Conservation (phyloP, 1,140 invertebrate genomes). For the Trachymyrmex cornetzi region DNA sequence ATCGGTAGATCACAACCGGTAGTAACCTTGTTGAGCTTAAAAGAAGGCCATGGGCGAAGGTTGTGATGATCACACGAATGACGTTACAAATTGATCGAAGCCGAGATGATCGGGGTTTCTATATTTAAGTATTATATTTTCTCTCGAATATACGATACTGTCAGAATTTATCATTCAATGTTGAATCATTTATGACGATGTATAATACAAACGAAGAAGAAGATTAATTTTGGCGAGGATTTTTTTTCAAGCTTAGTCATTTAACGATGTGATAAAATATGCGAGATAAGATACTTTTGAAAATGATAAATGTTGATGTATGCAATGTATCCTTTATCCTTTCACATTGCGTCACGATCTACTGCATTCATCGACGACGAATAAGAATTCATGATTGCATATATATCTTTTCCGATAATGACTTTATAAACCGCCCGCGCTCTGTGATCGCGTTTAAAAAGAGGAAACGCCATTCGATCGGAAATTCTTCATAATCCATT, state of each 20-base stretch:
- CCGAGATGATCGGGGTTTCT: neutral
- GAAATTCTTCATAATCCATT: slow-evolving; percentile 71
- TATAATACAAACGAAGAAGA: neutral
- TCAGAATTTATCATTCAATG: slow-evolving; percentile 14
- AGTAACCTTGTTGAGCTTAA: slow-evolving; percentile 37
- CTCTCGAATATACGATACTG: neutral
- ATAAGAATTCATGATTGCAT: neutral
- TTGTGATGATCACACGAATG: slow-evolving; percentile 42
- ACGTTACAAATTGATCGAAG: slow-evolving; percentile 32
- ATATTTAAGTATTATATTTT: neutral
- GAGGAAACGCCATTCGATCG: slow-evolving; percentile 62
- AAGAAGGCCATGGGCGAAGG: slow-evolving; percentile 44
- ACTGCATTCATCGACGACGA: slow-evolving; percentile 6
- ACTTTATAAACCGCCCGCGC: slow-evolving; percentile 21
- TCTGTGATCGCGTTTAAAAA: neutral
- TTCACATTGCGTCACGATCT: slow-evolving; percentile 20
- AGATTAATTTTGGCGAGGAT: neutral
- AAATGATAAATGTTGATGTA: slow-evolving; percentile 20
- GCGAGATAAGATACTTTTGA: neutral
- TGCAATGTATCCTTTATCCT: slow-evolving; percentile 6
- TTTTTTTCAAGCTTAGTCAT: neutral
- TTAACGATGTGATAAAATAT: slow-evolving; percentile 2
- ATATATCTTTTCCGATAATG: slow-evolving; percentile 1
- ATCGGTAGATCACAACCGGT: slow-evolving; percentile 2
- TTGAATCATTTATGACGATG: slow-evolving; percentile 23